A percentile compares a stretch with the other conserved stretches of the same genome.
These are phyloP conservation scores for Darevskia nairensis DNA, from an alignment of 2,797 vertebrate species.

Conservation along the genomic window DNA sequence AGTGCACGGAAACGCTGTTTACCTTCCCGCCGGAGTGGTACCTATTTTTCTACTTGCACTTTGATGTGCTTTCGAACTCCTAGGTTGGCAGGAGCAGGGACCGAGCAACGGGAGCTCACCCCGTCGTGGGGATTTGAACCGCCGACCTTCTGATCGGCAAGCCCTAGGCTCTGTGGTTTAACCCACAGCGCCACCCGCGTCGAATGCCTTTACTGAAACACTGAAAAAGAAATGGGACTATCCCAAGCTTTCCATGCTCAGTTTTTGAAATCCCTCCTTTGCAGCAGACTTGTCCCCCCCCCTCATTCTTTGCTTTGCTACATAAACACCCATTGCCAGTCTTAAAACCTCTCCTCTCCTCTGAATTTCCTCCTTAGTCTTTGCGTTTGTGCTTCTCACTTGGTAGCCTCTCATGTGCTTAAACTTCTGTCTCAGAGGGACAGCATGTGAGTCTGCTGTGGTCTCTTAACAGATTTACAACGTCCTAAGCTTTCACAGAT, in stretches of 20 bases:
- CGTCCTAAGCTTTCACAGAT: neutral
- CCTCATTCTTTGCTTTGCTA: neutral
- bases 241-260: neutral
- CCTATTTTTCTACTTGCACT: too few species aligned
- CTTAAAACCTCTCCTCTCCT: neutral
- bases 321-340: neutral
- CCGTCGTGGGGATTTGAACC: too few species aligned
- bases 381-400: neutral
- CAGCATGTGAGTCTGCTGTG: neutral
- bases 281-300: neutral
- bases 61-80: too few species aligned
- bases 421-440: neutral
- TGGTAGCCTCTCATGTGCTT: neutral
- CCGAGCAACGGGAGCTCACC: too few species aligned
- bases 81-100: too few species aligned
- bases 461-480: neutral
- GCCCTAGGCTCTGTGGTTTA: too few species aligned
- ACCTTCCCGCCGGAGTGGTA: too few species aligned
- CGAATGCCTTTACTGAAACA: too few species aligned
- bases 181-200: too few species aligned
- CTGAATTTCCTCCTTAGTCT: neutral
- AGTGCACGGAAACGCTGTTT: too few species aligned
- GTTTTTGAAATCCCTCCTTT: neutral
- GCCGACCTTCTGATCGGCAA: too few species aligned
- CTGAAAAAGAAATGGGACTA: neutral